A percentile compares a stretch with the other conserved stretches of the same genome.
These are phyloP conservation scores for Cotesia glomerata DNA, from an alignment of 1,140 invertebrate genomes.

Conservation along the genomic window DNA sequence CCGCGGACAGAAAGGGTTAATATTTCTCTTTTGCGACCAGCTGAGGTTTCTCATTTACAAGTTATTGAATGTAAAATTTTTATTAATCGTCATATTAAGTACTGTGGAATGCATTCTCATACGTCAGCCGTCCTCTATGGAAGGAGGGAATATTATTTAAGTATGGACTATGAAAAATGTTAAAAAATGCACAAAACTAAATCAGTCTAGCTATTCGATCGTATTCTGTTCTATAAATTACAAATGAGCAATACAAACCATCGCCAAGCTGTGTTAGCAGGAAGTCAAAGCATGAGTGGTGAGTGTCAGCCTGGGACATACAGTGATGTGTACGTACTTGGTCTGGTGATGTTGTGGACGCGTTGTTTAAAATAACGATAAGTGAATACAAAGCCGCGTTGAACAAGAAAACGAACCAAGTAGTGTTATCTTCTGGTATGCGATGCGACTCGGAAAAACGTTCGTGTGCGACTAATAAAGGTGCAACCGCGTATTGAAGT, in stretches of 20 bases:
- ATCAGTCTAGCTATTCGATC: background rate
- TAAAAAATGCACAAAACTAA: background rate
- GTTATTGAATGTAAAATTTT: background rate
- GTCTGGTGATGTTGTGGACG: too few species aligned
- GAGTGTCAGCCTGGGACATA: too few species aligned
- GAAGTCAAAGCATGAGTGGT: too few species aligned
- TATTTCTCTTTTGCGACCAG: too few species aligned
- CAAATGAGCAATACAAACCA: too few species aligned
- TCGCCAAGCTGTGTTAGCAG: too few species aligned
- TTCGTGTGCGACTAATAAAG: conserved; percentile 24
- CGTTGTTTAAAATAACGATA: too few species aligned
- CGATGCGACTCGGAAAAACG: conserved; percentile 23
- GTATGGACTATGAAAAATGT: background rate
- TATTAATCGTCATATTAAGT: background rate
- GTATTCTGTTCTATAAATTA: background rate
- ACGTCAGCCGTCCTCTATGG: too few species aligned
- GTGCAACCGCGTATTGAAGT: conserved; percentile 26
- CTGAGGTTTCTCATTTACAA: too few species aligned
- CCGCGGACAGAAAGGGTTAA: too few species aligned
- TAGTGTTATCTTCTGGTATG: background rate
- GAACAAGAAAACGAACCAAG: background rate
- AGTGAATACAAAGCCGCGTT: background rate
- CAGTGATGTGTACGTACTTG: too few species aligned
- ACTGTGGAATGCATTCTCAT: background rate
- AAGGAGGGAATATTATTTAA: too few species aligned